These are phyloP conservation scores for Metopolophium dirhodum DNA, from an alignment of 1,140 invertebrate species.

Conservation along the genomic window DNA sequence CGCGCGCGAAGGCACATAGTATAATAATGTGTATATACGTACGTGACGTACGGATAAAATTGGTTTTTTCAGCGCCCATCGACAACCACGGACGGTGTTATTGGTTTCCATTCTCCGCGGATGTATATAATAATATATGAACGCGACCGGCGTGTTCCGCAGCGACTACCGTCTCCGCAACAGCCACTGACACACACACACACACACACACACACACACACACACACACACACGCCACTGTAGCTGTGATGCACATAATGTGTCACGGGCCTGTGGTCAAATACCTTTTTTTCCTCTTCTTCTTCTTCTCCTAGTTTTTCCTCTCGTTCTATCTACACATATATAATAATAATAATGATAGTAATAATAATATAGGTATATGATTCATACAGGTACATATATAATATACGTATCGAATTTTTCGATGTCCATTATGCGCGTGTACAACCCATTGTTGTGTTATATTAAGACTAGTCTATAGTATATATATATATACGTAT, in stretches of 20 bases:
- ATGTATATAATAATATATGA: neutral
- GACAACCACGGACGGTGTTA: neutral
- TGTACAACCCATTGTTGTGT: conserved; percentile 4
- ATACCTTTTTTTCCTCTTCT: neutral
- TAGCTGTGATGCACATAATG: neutral
- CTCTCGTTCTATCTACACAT: neutral
- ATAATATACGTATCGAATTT: conserved; percentile 22
- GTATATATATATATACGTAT: neutral
- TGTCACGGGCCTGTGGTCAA: conserved; percentile 47
- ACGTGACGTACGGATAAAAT: conserved; percentile 56
- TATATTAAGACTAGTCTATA: neutral
- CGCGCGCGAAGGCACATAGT: neutral
- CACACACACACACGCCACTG: neutral
- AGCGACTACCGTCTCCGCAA: neutral
- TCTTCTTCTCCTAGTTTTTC: too few relatives aligned
- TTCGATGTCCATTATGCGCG: conserved; percentile 32
- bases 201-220: neutral
- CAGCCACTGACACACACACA: neutral
- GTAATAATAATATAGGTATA: neutral
- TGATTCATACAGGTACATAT: neutral
- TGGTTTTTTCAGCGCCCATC: conserved; percentile 43
- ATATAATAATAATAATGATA: neutral
- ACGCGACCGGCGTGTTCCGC: neutral
- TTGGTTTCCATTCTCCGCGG: conserved; percentile 41
- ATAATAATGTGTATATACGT: conserved; percentile 37